Conservation (phyloP, 2,797 vertebrate genomes). For the Denticeps clupeoides region DNA sequence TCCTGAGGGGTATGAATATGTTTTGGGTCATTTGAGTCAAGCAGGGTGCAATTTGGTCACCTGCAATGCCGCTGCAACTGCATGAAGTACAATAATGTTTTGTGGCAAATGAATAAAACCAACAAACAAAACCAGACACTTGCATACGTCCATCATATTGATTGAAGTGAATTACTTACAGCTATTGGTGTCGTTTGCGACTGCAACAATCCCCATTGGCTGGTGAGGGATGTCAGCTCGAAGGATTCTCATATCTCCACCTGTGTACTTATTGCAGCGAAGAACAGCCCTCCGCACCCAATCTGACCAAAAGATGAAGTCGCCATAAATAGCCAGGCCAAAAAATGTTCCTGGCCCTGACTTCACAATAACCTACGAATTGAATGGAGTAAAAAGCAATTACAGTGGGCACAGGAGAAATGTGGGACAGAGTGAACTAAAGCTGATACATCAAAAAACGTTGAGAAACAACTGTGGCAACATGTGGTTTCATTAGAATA, state of each 20-base stretch:
- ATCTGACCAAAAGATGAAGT: slow-evolving; percentile 80
- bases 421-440: background rate
- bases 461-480: too few species aligned
- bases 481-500: too few species aligned
- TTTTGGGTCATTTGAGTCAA: background rate
- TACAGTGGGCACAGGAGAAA: background rate
- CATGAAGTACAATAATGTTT: too few species aligned
- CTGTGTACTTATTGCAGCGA: slow-evolving; percentile 73
- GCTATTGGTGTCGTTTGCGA: slow-evolving; percentile 72
- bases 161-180: slow-evolving; percentile 57
- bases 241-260: slow-evolving; percentile 69
- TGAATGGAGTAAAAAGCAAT: slow-evolving; percentile 4
- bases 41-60: too few species aligned
- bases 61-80: too few species aligned
- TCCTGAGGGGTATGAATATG: too few species aligned
- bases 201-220: slow-evolving; percentile 73
- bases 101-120: too few species aligned
- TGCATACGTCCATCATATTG: background rate
- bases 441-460: too few species aligned
- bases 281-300: slow-evolving; percentile 70
- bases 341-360: slow-evolving; percentile 73
- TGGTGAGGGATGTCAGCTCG: slow-evolving; percentile 74
- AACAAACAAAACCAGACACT: background rate
- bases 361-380: slow-evolving; percentile 68
- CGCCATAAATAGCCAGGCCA: slow-evolving; percentile 67